Evolutionary conservation across 1,140 invertebrate genomes (phyloP), one percentile per base, ranked within the genome.

Genomic region (Drosophila orena): DNA sequence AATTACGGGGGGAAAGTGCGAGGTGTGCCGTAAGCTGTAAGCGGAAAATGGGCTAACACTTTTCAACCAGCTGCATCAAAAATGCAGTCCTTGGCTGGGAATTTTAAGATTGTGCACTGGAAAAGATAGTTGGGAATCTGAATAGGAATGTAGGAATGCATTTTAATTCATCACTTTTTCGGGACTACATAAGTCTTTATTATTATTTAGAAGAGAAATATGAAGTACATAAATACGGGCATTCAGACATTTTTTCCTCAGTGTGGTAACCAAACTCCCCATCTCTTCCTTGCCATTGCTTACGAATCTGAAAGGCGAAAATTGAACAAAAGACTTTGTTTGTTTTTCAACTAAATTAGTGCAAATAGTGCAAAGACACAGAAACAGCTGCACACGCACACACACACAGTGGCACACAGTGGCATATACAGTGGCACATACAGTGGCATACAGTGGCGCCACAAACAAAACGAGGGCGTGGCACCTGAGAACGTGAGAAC

Each of bases 281-380:
- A 34, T 30, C 22, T 30, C 34, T 34, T n/a, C 54, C 30, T 30
- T 53, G 30, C 27, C 60, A 34, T 38, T 22, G 35, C 79, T 78
- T 77, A 5, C 27, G 65, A 89, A 79, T 81, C 72, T 74, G 68
- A 78, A 85, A 86, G 86, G 78, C 81, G 74, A 80, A 90, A 90
- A 90, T 90, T 90, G 75, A 90, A 90, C 81, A 90, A 90, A 90
- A 68, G 86, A 81, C 78, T 76, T 90, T 81, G 86, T 90, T 90
- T 90, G 85, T 90, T 90, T 68, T 90, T 90, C 81, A 56, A 90
- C 85, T 90, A 90, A 90, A 90, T 90, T 90, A 90, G 86, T 90
- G 81, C 86, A 90, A 90, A 85, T 86, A 90, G 84, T 89, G 79
- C 68, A 61, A 58, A 76, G 64, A 88, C 60, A 66, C 59, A 75